Evolutionary conservation across 2,888 invertebrate genomes (phyloP), one percentile per base, ranked within the genome.

Genomic region (Eristalis tenax): DNA sequence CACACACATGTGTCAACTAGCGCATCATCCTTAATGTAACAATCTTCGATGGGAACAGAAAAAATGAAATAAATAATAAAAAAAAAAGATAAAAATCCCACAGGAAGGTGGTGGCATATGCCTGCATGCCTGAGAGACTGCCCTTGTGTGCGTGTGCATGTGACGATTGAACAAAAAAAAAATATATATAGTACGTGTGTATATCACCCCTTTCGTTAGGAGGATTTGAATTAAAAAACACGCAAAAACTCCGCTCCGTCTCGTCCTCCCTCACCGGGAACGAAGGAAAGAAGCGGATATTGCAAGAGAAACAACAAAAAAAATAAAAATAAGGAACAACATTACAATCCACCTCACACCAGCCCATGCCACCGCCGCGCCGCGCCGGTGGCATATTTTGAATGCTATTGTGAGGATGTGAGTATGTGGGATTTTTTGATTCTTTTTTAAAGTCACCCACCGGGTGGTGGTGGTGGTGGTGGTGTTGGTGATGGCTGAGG

Each of bases 11-110:
- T 50, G 50, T n/a, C 50, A 50, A n/a, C 50, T 66, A 75, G 35
- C 66, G 78, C 73, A 70, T 75, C 64, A 50, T 70, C 70, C 61
- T 76, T 65, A 84, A 50, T 76, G 40, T 71, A 68, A 59, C 66
- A 74, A 64, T 69, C 63, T 63, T 5, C 15, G 35, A 77, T 6
- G n/a, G 6, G 50, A 50, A 50, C n/a, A 18, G 4, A 50, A 43
- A 43, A 43, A 43, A 4, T 15, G 13, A 43, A 43, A 50, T 50
- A 50, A 43, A 43, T 83, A 22, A 38, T 4, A 43, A 43, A 15
- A 43, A 50, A 5, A 43, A 43, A 43, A n/a, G n/a, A 26, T 2
- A 1, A 26, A 26, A 15, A 50, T 50, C 50, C 28, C 43, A n/a
- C 65, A 18, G 18, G 50, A 50, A 50, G 50, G 50, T 50, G 50